phyloP scores from a whole-genome alignment of 2,113 vertebrate genomes.

The Lipophrys pholis region DNA sequence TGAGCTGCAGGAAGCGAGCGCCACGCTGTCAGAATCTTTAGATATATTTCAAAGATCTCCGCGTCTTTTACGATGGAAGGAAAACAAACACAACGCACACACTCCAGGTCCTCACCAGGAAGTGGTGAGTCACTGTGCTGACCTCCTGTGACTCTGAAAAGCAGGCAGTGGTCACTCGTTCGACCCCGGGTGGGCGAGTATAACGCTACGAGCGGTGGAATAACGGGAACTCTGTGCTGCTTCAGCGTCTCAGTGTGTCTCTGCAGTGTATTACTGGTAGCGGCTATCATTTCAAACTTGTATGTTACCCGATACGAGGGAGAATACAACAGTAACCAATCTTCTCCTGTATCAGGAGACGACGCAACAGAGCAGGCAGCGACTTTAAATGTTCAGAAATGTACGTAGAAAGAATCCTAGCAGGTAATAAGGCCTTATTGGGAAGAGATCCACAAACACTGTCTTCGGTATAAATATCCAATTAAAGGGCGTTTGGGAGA shows the following conservation, averaged over 20 bases:
- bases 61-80: constrained; percentile 24
- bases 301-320: too few relatives aligned
- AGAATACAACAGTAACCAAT: too few relatives aligned
- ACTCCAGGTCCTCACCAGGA: constrained; percentile 49
- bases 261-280: not conserved
- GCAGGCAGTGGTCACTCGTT: constrained; percentile 31
- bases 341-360: too few relatives aligned
- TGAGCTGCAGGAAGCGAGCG: not conserved
- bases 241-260: constrained; percentile 5
- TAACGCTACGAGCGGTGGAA: constrained; percentile 29
- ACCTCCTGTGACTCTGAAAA: constrained; percentile 54
- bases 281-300: too few relatives aligned
- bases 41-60: constrained; percentile 24
- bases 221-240: constrained; percentile 68
- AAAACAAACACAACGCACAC: constrained; percentile 52
- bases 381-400: too few relatives aligned
- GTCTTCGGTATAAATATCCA: too few relatives aligned
- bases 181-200: constrained; percentile 43
- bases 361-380: too few relatives aligned
- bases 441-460: too few relatives aligned
- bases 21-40: constrained; percentile 14
- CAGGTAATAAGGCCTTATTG: too few relatives aligned
- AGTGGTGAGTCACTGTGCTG: constrained; percentile 57
- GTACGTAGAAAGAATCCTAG: too few relatives aligned
- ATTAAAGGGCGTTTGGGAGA: too few relatives aligned